These are phyloP conservation scores for Trichoplusia ni DNA, from an alignment of 1,140 invertebrate genomes.

Conservation along the genomic window DNA sequence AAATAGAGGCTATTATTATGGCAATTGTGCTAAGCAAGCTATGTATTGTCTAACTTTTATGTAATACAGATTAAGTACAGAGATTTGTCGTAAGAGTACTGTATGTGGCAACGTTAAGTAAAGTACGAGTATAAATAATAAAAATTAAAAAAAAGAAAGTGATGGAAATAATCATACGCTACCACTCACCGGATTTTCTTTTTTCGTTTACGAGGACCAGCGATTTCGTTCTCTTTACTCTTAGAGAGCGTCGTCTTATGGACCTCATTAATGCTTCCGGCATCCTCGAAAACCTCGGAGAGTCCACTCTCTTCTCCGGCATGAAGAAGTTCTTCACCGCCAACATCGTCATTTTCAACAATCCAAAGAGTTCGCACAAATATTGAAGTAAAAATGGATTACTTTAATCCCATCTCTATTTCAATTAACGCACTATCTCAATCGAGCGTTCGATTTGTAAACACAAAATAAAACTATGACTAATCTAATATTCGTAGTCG, in stretches of 20 bases:
- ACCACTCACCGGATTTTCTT: slow-evolving; percentile 88
- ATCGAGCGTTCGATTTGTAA: slow-evolving; percentile 23
- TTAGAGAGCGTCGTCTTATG: slow-evolving; percentile 84
- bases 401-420: slow-evolving; percentile 27
- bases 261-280: slow-evolving; percentile 86
- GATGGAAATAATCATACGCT: slow-evolving; percentile 60
- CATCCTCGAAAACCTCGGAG: slow-evolving; percentile 82
- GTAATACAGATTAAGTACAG: too few relatives aligned
- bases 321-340: slow-evolving; percentile 86
- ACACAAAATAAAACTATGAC: slow-evolving; percentile 31
- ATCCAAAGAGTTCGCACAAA: slow-evolving; percentile 13
- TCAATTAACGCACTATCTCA: slow-evolving; percentile 17
- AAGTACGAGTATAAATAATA: not conserved
- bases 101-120: too few relatives aligned
- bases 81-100: too few relatives aligned
- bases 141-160: slow-evolving; percentile 31
- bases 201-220: slow-evolving; percentile 86
- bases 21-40: not conserved
- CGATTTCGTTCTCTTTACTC: slow-evolving; percentile 87
- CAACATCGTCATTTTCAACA: slow-evolving; percentile 74
- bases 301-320: slow-evolving; percentile 84
- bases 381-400: not conserved
- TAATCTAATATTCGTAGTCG: slow-evolving; percentile 30
- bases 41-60: not conserved
- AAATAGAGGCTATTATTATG: not conserved